Evolutionary conservation across 2,113 vertebrate species (phyloP).

Genomic region (Pionites leucogaster): DNA sequence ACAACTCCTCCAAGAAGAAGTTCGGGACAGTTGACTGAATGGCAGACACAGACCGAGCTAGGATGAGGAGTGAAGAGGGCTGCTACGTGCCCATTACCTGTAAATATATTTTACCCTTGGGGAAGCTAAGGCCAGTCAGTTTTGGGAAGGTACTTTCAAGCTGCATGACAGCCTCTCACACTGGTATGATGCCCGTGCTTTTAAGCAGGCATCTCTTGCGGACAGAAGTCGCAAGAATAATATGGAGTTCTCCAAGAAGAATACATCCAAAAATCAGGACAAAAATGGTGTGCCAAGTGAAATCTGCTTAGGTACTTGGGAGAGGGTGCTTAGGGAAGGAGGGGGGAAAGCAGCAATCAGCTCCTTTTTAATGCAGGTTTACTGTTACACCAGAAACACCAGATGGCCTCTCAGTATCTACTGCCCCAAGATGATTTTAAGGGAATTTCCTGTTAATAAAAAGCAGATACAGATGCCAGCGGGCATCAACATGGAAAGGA

Average conservation of each 20-base stretch:
- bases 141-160: not conserved
- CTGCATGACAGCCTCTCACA: not conserved
- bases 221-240: not conserved
- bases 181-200: not conserved
- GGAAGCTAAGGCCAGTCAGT: not conserved
- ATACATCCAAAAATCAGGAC: not conserved
- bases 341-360: not conserved
- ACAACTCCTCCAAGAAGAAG: not conserved
- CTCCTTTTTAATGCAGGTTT: not conserved
- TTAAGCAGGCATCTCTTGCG: not conserved
- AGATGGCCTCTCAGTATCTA: not conserved
- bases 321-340: not conserved
- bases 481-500: not conserved
- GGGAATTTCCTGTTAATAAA: not conserved
- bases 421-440: not conserved
- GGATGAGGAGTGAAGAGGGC: not conserved
- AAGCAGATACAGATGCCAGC: not conserved
- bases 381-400: not conserved
- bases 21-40: not conserved
- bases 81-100: rapidly evolving
- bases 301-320: not conserved
- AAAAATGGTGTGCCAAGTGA: not conserved
- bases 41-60: not conserved
- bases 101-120: not conserved
- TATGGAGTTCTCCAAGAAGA: not conserved